A percentile compares a stretch with the other conserved stretches of the same genome.
phyloP scores from a whole-genome alignment of 1,140 invertebrate genomes.

The Nylanderia fulva region DNA sequence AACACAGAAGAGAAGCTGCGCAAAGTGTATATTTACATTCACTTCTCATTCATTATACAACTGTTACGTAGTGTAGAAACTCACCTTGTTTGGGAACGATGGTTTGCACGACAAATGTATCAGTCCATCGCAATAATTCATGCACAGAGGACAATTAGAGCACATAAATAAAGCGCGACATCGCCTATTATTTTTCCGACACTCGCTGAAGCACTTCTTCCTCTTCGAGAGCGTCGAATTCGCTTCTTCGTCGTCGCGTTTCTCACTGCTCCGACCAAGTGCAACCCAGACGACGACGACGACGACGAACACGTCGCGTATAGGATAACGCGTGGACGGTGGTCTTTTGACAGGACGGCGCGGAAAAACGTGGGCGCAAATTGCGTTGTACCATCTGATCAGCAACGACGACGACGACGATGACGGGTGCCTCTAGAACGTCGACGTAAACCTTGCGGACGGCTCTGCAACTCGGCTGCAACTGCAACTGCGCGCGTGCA shows the following conservation, averaged over 20 bases:
- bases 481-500: neutral
- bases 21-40: neutral
- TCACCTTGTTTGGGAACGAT: slow-evolving; percentile 47
- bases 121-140: slow-evolving; percentile 34
- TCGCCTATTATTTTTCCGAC: neutral
- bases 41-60: neutral
- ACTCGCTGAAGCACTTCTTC: neutral
- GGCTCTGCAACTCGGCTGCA: neutral
- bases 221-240: neutral
- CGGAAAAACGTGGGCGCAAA: slow-evolving; percentile 50
- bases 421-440: no score
- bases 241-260: slow-evolving; percentile 14
- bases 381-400: slow-evolving; percentile 69
- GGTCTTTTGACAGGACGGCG: neutral
- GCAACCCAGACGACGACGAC: neutral
- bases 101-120: slow-evolving; percentile 24
- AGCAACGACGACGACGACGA: no score
- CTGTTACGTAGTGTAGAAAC: slow-evolving; percentile 39
- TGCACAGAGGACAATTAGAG: slow-evolving; percentile 10
- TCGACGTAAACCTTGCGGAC: no score
- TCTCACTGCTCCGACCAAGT: neutral
- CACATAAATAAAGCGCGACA: slow-evolving; percentile 9
- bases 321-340: neutral
- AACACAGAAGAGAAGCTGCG: no score
- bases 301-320: neutral